A percentile compares a stretch with the other conserved stretches of the same genome.
phyloP scores from a whole-genome alignment of 2,888 invertebrate genomes.

The Microplitis deprimator region DNA sequence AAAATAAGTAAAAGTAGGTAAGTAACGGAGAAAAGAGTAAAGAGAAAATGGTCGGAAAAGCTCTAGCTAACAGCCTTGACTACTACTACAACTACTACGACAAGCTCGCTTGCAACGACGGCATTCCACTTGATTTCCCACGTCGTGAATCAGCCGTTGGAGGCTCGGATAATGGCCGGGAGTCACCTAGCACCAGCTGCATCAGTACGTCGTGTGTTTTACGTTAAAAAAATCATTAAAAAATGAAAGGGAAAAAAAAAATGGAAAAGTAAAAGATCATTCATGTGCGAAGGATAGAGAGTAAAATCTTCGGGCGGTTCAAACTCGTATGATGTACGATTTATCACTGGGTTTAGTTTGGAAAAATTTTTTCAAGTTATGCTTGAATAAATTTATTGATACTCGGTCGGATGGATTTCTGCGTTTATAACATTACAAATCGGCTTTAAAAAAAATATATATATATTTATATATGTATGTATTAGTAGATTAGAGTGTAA shows the following conservation, averaged over 20 bases:
- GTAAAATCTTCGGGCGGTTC: constrained; percentile 33
- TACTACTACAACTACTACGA: constrained; percentile 18
- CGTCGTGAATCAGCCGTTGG: constrained; percentile 48
- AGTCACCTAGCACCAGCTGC: constrained; percentile 13
- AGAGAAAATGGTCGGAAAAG: constrained; percentile 28
- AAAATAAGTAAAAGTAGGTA: constrained; percentile 11
- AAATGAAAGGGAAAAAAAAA: neutral
- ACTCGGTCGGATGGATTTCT: neutral
- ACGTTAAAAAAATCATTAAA: neutral
- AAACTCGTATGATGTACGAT: constrained; percentile 22
- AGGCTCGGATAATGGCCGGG: constrained; percentile 37
- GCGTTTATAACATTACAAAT: neutral
- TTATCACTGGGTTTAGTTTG: constrained; percentile 32
- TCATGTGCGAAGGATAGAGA: constrained; percentile 24
- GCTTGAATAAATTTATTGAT: neutral
- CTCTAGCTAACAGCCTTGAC: constrained; percentile 2
- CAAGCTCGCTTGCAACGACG: constrained; percentile 33
- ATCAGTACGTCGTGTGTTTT: constrained; percentile 11
- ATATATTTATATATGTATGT: neutral
- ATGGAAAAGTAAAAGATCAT: constrained; percentile 14
- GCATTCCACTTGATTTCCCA: constrained; percentile 52
- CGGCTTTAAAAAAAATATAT: neutral
- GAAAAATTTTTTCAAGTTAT: neutral
- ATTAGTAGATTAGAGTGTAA: neutral
- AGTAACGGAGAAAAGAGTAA: constrained; percentile 12